These are phyloP conservation scores for Hippocampus zosterae DNA, from an alignment of 2,113 vertebrate species.

Conservation along the genomic window DNA sequence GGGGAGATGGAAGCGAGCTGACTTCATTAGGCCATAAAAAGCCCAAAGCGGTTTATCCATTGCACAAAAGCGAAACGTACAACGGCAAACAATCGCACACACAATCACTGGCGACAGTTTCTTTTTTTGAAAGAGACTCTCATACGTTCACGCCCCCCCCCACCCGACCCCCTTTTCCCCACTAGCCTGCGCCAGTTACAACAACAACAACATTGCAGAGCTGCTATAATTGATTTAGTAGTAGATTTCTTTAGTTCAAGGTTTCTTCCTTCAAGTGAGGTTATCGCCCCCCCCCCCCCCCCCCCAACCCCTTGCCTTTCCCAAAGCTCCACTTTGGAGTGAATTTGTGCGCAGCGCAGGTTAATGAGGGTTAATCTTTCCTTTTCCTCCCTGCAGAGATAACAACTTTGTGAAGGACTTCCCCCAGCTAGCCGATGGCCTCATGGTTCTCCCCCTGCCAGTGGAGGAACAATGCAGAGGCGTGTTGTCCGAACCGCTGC, in stretches of 20 bases:
- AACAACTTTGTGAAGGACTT: constrained; percentile 99
- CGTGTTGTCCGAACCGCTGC: constrained; percentile 89
- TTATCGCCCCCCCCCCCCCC: too few species aligned
- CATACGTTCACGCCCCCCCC: background rate
- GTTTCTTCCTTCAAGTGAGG: background rate
- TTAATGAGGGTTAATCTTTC: background rate
- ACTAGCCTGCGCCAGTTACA: background rate
- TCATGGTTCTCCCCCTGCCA: constrained; percentile 92
- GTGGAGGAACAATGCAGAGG: constrained; percentile 96
- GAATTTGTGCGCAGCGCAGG: background rate
- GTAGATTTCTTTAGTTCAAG: background rate
- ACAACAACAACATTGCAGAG: background rate
- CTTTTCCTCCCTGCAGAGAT: constrained; percentile 72
- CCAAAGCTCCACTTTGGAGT: background rate
- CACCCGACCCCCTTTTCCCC: too few species aligned
- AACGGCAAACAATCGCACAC: background rate
- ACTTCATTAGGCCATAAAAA: constrained; percentile 19
- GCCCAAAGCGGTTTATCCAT: constrained; percentile 6
- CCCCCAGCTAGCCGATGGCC: constrained; percentile 89
- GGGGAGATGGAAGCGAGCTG: constrained; percentile 39
- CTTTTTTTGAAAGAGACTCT: constrained; percentile 13
- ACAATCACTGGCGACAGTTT: constrained; percentile 1
- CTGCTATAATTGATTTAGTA: background rate
- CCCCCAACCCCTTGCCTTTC: background rate
- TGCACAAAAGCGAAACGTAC: constrained; percentile 3